These are phyloP conservation scores for Epizoanthus fatuus DNA, from an alignment of 92 coral and sea anemone genomes.

Conservation along the genomic window DNA sequence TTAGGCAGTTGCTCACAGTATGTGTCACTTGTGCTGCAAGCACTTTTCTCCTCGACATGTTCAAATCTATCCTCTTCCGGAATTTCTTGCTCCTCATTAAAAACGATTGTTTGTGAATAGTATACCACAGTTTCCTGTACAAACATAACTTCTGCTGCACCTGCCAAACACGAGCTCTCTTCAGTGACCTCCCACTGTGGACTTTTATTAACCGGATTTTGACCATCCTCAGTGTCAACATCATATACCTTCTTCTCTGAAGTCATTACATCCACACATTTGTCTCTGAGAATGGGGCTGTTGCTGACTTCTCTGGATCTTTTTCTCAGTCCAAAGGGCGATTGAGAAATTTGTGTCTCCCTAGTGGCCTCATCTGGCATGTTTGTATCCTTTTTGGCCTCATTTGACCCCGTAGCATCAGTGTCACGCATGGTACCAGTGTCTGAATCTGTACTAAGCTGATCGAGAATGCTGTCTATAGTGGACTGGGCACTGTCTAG, in stretches of 20 bases:
- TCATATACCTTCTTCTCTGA: neutral
- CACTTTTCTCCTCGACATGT: too few relatives aligned
- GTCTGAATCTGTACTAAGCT: slow-evolving; percentile 1
- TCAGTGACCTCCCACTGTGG: slow-evolving; percentile 10
- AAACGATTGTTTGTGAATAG: too few relatives aligned
- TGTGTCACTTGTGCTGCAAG: too few relatives aligned
- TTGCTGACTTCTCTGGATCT: neutral
- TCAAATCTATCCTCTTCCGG: too few relatives aligned
- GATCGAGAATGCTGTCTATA: slow-evolving; percentile 25
- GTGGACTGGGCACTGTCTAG: slow-evolving; percentile 39
- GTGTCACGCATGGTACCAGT: neutral
- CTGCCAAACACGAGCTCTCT: slow-evolving; percentile 1
- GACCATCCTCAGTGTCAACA: neutral
- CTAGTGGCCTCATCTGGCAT: neutral
- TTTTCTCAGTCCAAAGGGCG: slow-evolving; percentile 25
- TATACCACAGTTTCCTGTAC: too few relatives aligned
- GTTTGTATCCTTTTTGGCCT: neutral
- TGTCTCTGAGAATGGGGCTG: neutral
- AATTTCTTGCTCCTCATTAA: too few relatives aligned
- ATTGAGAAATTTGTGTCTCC: neutral
- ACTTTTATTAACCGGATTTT: neutral
- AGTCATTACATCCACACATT: neutral
- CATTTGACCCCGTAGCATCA: neutral
- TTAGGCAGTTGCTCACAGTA: neutral
- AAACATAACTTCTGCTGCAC: neutral